Base-by-base conservation (phyloP, 1,140 invertebrate species). In the Ceratoteleas bidentatus region DNA sequence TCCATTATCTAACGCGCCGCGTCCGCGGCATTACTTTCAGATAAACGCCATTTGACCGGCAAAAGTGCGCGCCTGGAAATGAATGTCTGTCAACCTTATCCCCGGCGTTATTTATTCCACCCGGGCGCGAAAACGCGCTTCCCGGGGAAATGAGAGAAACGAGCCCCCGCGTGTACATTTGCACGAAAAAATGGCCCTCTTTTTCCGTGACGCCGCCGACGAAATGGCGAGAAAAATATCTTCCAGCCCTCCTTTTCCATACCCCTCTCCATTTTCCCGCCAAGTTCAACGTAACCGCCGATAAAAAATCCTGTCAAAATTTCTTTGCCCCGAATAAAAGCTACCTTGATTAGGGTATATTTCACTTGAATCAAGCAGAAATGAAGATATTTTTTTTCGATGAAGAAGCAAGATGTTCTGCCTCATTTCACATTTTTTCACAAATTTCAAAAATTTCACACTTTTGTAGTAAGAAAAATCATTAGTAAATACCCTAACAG, bases 1-100 rank as follows among this genome's bases (percentile, higher is more conserved):
- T 53, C 36, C 54, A 53, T 66, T 66, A 60, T 66, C 47, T 54
- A 43, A 49, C 54, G 60, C 43, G 32, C 50, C 43, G 61, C 40
- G 60, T 40, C 32, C 50, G 43, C 38, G 53, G 54, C 61, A 65
- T 65, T 74, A 65, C 61, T 74, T 74, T 58, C 13, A 65, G 45
- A 65, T 74, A 74, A 74, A 74, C 32, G 53, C 54, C 45, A 73
- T 73, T 74, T 65, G 70, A 73, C 70, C 70, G 60, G 52, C 52
- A 64, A 73, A 57, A 64, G 70, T 73, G 53, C 53, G 33, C 43
- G 70, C 40, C 58, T 57, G 60, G 8, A 73, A 64, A 64, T 73
- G 70, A 64, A 57, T 73, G 62, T 64, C 64, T 73, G 70, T 73
- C 52, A 73, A 40, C 53, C 64, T 74, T 64, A 73, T 62, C 58